Conservation (phyloP, 2,888 invertebrate species). For the Augiades crinisus region DNA sequence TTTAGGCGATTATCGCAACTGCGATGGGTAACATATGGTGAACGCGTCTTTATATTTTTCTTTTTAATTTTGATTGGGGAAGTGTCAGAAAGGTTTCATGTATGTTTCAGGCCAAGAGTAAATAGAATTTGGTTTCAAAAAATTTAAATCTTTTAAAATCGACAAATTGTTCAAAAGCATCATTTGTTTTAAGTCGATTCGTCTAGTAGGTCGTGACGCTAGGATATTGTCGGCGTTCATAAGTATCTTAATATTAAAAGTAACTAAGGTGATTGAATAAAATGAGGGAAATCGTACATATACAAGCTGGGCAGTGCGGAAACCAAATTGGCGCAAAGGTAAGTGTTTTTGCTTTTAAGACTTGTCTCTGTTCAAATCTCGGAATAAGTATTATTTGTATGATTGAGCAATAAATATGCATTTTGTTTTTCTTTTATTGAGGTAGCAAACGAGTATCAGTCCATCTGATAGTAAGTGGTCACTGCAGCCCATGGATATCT, state of each 20-base stretch:
- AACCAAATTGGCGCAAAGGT: slow-evolving; percentile 78
- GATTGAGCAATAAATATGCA: not conserved
- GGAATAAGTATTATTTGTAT: not conserved
- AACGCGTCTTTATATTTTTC: too few species aligned
- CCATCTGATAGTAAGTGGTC: too few species aligned
- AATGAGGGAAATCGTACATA: slow-evolving; percentile 91
- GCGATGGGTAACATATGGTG: too few species aligned
- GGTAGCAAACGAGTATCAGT: too few species aligned
- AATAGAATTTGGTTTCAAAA: slow-evolving; percentile 12
- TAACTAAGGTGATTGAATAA: slow-evolving; percentile 41
- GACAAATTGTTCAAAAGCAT: slow-evolving; percentile 24
- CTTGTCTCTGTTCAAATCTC: too few species aligned
- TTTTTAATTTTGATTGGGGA: too few species aligned
- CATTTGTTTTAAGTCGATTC: slow-evolving; percentile 59
- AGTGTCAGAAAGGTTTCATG: not conserved
- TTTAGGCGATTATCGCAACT: too few species aligned
- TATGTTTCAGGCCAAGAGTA: not conserved
- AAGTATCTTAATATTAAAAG: slow-evolving; percentile 36
- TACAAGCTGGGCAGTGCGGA: slow-evolving; percentile 91
- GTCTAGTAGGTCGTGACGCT: slow-evolving; percentile 54
- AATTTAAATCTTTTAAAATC: slow-evolving; percentile 16
- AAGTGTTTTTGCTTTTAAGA: slow-evolving; percentile 28
- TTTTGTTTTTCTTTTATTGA: not conserved
- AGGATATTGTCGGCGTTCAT: slow-evolving; percentile 36
- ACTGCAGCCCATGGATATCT: too few species aligned